Conservation (phyloP, 2,888 invertebrate species). For the Epiblema foenella region DNA sequence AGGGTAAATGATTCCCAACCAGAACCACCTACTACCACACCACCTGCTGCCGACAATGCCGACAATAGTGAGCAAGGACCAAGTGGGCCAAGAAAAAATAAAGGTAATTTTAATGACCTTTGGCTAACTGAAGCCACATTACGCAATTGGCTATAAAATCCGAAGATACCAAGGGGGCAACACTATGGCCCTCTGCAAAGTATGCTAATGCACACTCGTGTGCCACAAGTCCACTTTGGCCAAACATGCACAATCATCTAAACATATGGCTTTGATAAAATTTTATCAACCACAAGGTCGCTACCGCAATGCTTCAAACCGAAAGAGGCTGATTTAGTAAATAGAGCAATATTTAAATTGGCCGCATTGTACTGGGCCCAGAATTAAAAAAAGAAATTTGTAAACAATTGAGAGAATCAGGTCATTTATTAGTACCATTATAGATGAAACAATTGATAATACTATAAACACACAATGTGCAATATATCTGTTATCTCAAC, state of each 20-base stretch:
- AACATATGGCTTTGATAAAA: background rate
- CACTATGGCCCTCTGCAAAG: background rate
- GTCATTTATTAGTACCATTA: constrained; percentile 9
- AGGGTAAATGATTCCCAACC: too few relatives aligned
- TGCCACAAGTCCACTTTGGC: background rate
- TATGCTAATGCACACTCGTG: background rate
- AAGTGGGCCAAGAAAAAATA: too few relatives aligned
- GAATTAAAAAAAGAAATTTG: too few relatives aligned
- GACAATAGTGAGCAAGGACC: too few relatives aligned
- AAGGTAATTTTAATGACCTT: too few relatives aligned
- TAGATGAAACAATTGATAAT: constrained; percentile 9
- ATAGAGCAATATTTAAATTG: background rate
- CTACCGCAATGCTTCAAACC: background rate
- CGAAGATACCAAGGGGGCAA: background rate
- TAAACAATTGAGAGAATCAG: background rate
- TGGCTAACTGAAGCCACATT: too few relatives aligned
- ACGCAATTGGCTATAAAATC: too few relatives aligned
- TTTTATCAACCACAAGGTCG: background rate
- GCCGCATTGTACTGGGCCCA: too few relatives aligned
- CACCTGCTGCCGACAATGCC: too few relatives aligned
- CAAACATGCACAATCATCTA: background rate
- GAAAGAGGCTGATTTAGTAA: background rate
- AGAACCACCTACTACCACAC: too few relatives aligned
- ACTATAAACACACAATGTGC: constrained; percentile 9
- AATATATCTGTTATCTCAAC: background rate